These are phyloP conservation scores for Hemichromis elongatus DNA, from an alignment of 2,113 vertebrate genomes.

Conservation along the genomic window DNA sequence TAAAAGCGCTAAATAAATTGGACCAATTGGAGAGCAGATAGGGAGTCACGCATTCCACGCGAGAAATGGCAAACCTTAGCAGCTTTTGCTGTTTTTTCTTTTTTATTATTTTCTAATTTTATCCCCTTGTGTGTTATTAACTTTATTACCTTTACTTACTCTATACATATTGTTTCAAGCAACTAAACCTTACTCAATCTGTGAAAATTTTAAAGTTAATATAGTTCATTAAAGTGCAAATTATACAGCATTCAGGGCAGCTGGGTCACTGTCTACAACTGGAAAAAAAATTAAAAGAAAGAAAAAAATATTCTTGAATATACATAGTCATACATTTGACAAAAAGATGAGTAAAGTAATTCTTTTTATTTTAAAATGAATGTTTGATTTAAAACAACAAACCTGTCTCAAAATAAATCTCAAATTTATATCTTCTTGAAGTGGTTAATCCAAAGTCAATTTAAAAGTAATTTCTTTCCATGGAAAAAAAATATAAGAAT, in stretches of 20 bases:
- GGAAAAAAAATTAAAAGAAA: accelerated
- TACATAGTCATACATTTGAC: no score
- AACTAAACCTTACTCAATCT: neutral
- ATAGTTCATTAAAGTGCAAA: neutral
- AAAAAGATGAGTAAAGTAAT: no score
- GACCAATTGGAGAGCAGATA: slow-evolving; percentile 20
- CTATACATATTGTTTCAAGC: neutral
- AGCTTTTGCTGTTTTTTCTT: neutral
- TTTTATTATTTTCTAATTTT: neutral
- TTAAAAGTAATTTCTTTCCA: neutral
- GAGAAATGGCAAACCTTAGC: neutral
- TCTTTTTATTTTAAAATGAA: neutral
- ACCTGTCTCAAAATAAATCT: neutral
- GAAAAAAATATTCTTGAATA: no score
- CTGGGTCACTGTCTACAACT: neutral
- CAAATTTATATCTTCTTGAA: neutral
- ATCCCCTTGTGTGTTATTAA: neutral
- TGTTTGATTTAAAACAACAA: neutral
- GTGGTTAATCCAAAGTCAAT: neutral
- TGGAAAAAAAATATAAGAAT: neutral
- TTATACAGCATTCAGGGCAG: neutral
- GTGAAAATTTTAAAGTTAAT: neutral
- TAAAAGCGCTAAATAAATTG: neutral
- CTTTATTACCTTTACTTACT: neutral
- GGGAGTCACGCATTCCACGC: neutral